These are phyloP conservation scores for Clarias gariepinus DNA, from an alignment of 2,113 vertebrate species.

Conservation along the genomic window DNA sequence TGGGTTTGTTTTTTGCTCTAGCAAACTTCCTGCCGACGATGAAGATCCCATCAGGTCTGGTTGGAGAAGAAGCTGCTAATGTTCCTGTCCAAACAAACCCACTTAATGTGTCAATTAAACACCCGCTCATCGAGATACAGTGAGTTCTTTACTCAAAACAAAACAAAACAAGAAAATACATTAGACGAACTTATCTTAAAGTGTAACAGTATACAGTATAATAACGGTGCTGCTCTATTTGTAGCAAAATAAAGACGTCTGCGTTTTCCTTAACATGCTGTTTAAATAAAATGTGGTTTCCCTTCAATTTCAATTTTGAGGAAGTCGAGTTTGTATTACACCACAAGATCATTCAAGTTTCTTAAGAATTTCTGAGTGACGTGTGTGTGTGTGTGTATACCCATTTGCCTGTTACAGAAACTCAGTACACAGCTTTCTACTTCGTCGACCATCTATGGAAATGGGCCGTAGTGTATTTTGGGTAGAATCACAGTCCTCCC, in stretches of 20 bases:
- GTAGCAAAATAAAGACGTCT: background rate
- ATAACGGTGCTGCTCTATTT: background rate
- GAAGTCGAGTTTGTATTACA: slow-evolving; percentile 1
- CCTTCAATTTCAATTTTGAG: slow-evolving; percentile 7
- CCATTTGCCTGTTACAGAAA: no score
- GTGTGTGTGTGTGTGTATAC: background rate
- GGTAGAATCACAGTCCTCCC: slow-evolving; percentile 44
- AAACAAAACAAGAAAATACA: background rate
- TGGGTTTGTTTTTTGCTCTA: slow-evolving; percentile 25
- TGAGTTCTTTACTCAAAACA: slow-evolving; percentile 67
- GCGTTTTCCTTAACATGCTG: background rate
- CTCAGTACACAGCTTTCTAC: slow-evolving; percentile 79
- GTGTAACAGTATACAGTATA: background rate
- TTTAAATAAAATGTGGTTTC: background rate
- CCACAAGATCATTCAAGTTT: background rate
- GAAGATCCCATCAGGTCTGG: slow-evolving; percentile 81
- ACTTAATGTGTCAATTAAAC: slow-evolving; percentile 92
- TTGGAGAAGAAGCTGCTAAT: slow-evolving; percentile 80
- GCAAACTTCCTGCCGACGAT: slow-evolving; percentile 81
- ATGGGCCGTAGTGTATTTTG: slow-evolving; percentile 64
- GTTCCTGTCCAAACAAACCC: slow-evolving; percentile 67
- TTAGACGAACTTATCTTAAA: background rate
- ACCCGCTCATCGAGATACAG: slow-evolving; percentile 93
- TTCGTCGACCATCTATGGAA: slow-evolving; percentile 72
- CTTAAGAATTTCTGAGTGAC: background rate